Base-by-base conservation (phyloP, 1,140 invertebrate genomes). In the Theocolax elegans region DNA sequence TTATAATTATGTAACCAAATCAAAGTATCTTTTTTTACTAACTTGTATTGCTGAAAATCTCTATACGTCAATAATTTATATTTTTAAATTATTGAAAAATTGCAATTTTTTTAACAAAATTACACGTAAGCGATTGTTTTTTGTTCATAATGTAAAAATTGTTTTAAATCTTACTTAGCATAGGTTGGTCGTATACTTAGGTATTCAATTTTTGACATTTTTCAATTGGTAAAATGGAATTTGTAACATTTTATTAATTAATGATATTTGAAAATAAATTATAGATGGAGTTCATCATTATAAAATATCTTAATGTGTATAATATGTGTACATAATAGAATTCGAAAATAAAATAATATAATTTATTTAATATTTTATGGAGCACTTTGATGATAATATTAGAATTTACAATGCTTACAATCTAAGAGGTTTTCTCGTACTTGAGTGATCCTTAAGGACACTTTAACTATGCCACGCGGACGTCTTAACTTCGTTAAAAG, bases 371-470 rank as follows among this genome's bases (percentile, higher is more conserved):
- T 35, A 29, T 17, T 7, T 25, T 3, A 62, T 7, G 25, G 15
- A 27, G 23, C 7, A 54, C 4, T 35, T 35, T 54, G 10, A 51
- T 25, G 49, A 27, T 51, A 62, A 29, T 62, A 48, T 48, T 62
- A 19, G 31, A 31, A 62, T 62, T 62, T 62, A 31, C 15, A 62
- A 17, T 64, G 46, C 59, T 64, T 51, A 64, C 13, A 38, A 31
- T 23, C 29, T 64, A 64, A 13, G 51, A 64, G 17, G 17, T 53
- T 54, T 54, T 54, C 49, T 65, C 49, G 9, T 25, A 19, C 8
- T 40, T 25, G 38, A 58, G 63, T 65, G 35, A 53, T 65, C 35
- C 38, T 65, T 53, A 64, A 38, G 60, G 46, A 51, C 46, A 64
- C 46, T 64, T 63, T 64, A 48, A 27, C 63, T 49, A 54, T 19